A percentile compares a stretch with the other conserved stretches of the same genome.
Evolutionary conservation across 2,888 invertebrate genomes (phyloP).

Genomic region (Osedax frankpressi): DNA sequence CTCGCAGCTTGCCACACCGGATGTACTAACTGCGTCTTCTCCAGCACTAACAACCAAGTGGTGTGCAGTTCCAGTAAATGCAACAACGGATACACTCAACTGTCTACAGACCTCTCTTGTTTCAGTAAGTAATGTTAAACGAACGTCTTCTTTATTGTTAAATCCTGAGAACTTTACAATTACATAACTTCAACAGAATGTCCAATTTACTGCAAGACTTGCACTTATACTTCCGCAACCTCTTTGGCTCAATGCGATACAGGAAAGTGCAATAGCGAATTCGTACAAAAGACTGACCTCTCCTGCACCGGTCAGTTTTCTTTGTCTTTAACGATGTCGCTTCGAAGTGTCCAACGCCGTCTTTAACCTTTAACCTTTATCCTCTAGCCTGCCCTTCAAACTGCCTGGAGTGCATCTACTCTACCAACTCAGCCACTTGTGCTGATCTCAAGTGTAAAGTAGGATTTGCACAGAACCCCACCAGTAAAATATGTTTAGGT

Average conservation of each 20-base stretch:
- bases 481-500: not conserved
- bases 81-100: not conserved
- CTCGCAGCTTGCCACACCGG: conserved; percentile 9
- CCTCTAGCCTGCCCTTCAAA: conserved; percentile 10
- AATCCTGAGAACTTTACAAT: too few species aligned
- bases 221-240: not conserved
- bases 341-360: too few species aligned
- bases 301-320: conserved; percentile 3
- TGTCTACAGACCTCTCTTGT: not conserved
- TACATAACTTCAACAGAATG: too few species aligned
- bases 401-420: conserved; percentile 5
- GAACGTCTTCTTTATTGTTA: too few species aligned
- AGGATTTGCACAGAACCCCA: not conserved
- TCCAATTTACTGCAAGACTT: not conserved
- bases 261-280: not conserved
- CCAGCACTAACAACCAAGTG: conserved; percentile 3
- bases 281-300: not conserved
- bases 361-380: too few species aligned
- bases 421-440: not conserved
- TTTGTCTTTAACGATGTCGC: not conserved
- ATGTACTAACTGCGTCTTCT: conserved; percentile 1
- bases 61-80: not conserved
- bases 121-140: not conserved
- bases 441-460: not conserved
- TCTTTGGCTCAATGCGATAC: not conserved